These are phyloP conservation scores for Chondrosia reniformis DNA, from an alignment of 37 sponge, comb jelly and placozoan species.

Conservation along the genomic window DNA sequence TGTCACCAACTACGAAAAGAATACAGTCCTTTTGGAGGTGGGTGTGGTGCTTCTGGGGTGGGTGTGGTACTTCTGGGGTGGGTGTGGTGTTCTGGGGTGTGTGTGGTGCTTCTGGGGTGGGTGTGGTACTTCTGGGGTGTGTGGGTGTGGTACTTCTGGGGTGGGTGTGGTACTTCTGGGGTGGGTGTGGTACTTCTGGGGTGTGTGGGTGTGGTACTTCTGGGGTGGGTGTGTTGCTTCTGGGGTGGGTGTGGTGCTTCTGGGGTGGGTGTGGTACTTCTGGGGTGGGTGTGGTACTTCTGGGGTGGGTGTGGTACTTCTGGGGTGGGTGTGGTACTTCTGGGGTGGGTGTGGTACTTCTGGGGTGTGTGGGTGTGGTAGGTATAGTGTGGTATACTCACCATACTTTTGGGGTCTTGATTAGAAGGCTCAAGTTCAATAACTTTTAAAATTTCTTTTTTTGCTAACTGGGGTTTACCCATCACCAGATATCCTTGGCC, in stretches of 20 bases:
- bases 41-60: background rate
- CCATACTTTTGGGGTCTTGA: slow-evolving; percentile 50
- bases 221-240: background rate
- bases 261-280: background rate
- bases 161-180: background rate
- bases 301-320: background rate
- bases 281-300: background rate
- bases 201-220: background rate
- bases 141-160: background rate
- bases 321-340: background rate
- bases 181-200: background rate
- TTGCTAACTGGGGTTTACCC: slow-evolving; percentile 77
- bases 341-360: background rate
- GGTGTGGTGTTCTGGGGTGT: background rate
- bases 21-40: background rate
- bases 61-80: background rate
- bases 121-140: background rate
- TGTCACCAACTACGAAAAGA: background rate
- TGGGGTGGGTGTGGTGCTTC: background rate
- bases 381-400: slow-evolving; percentile 10
- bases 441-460: slow-evolving; percentile 61
- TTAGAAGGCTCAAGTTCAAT: slow-evolving; percentile 50
- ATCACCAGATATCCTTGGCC: slow-evolving; percentile 85
- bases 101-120: background rate
- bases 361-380: background rate